Conservation (phyloP, 2,113 vertebrate species). For the Emydocephalus ijimae region DNA sequence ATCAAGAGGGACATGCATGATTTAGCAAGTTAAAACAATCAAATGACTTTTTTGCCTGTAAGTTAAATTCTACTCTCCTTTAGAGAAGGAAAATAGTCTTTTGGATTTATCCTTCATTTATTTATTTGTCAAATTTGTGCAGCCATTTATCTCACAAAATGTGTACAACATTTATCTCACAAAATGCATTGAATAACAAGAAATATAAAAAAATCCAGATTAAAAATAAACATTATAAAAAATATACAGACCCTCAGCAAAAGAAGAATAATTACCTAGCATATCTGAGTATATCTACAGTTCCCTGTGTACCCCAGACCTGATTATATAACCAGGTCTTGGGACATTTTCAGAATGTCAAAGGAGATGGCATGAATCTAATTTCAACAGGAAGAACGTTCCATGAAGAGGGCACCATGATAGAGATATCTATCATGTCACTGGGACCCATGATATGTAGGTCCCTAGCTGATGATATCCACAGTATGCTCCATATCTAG, state of each 20-base stretch:
- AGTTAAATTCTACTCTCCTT: neutral
- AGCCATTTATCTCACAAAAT: neutral
- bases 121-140: neutral
- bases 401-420: neutral
- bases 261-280: neutral
- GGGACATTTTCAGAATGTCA: neutral
- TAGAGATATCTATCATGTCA: neutral
- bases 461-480: neutral
- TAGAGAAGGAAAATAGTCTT: neutral
- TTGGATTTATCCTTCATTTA: neutral
- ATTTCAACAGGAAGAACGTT: neutral
- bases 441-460: neutral
- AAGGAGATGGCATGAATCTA: neutral
- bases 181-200: neutral
- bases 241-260: neutral
- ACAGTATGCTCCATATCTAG: neutral
- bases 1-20: neutral
- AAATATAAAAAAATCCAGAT: neutral
- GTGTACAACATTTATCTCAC: neutral
- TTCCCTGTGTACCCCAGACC: neutral
- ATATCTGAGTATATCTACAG: neutral
- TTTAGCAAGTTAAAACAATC: neutral
- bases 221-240: neutral
- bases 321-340: neutral
- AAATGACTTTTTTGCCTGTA: neutral